Evolutionary conservation across 2,797 vertebrate genomes (phyloP).

Genomic region (Danio tinwini): DNA sequence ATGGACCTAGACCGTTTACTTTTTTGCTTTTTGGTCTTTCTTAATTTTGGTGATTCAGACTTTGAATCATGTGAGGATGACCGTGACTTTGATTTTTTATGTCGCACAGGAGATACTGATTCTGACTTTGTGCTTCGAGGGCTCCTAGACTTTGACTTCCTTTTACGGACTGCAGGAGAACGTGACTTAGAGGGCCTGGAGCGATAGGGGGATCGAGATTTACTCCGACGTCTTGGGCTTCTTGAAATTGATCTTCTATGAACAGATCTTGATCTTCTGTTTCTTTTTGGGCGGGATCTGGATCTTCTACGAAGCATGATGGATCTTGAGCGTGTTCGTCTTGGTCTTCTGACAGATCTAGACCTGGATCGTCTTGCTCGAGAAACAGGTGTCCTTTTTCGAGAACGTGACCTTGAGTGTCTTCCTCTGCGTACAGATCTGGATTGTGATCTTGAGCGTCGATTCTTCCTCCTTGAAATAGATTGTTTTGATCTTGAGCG

Average conservation of each 20-base stretch:
- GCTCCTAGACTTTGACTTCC: constrained; percentile 57
- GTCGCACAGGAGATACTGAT: constrained; percentile 72
- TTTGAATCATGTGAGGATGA: constrained; percentile 70
- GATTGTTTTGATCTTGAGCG: constrained; percentile 73
- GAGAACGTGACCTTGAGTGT: constrained; percentile 77
- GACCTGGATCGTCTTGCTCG: constrained; percentile 75
- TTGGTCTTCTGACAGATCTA: constrained; percentile 69
- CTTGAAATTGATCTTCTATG: constrained; percentile 58
- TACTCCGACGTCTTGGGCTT: constrained; percentile 57
- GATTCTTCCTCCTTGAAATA: constrained; percentile 58
- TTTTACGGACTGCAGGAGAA: constrained; percentile 57
- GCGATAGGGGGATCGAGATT: constrained; percentile 63
- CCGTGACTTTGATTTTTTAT: constrained; percentile 77
- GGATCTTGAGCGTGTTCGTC: constrained; percentile 78
- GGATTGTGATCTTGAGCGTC: constrained; percentile 73
- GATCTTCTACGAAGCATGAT: constrained; percentile 68
- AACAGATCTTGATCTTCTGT: constrained; percentile 56
- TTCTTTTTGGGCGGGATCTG: constrained; percentile 63
- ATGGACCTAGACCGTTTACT: constrained; percentile 57
- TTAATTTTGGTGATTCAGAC: constrained; percentile 71
- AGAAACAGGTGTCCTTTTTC: constrained; percentile 72
- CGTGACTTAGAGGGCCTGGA: constrained; percentile 71
- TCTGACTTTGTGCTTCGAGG: constrained; percentile 62
- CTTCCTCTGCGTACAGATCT: constrained; percentile 70
- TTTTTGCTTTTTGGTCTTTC: constrained; percentile 62